Evolutionary conservation across 1,140 invertebrate species (phyloP).

Genomic region (Cryptotermes secundus): DNA sequence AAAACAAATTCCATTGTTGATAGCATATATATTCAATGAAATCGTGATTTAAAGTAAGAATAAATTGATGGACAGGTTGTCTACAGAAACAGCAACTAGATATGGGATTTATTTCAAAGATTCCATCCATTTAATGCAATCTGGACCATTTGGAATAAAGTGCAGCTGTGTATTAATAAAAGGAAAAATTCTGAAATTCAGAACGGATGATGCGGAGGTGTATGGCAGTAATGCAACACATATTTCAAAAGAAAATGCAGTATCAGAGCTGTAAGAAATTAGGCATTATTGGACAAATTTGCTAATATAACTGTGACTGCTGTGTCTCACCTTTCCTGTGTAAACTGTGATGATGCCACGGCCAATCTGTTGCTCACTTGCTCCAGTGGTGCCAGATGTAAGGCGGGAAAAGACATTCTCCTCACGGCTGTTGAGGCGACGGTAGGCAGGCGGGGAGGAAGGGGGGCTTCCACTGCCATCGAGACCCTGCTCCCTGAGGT

Average conservation of each 20-base stretch:
- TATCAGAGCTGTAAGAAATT: not conserved
- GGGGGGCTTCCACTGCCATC: constrained; percentile 60
- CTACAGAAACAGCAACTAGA: too few relatives aligned
- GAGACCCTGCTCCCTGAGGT: constrained; percentile 53
- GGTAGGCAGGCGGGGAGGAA: constrained; percentile 63
- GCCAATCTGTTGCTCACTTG: constrained; percentile 55
- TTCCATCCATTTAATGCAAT: too few relatives aligned
- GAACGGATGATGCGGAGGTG: too few relatives aligned
- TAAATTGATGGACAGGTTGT: too few relatives aligned
- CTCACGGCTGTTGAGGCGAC: constrained; percentile 62
- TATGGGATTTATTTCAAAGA: too few relatives aligned
- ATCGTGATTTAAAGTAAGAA: too few relatives aligned
- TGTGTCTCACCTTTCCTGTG: constrained; percentile 57
- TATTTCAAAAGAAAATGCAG: not conserved
- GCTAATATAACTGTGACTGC: not conserved
- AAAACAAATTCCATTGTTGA: too few relatives aligned
- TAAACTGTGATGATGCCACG: constrained; percentile 67
- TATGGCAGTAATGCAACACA: too few relatives aligned
- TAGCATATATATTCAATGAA: too few relatives aligned
- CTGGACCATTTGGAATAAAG: too few relatives aligned
- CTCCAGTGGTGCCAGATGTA: constrained; percentile 61
- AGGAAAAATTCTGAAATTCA: too few relatives aligned
- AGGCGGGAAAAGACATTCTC: constrained; percentile 82
- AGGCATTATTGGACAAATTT: not conserved
- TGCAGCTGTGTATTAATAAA: too few relatives aligned